Conservation (phyloP, 2,113 vertebrate genomes). For the Chloroceryle aenea region DNA sequence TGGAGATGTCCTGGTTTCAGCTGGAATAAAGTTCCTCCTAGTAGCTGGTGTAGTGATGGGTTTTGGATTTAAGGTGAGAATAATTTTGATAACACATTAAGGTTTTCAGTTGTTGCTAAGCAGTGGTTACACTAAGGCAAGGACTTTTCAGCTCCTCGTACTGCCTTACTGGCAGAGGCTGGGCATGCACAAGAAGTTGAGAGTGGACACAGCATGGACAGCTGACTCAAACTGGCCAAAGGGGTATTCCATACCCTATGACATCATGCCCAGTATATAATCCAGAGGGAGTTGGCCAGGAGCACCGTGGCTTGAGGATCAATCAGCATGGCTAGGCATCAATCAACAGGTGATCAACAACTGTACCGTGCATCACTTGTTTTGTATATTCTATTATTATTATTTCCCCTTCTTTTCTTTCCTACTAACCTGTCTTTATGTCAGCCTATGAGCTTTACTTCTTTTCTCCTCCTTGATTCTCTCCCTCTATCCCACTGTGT, state of each 20-base stretch:
- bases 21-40: neutral
- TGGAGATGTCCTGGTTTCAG: neutral
- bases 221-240: neutral
- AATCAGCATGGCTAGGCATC: neutral
- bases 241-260: neutral
- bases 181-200: neutral
- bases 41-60: neutral
- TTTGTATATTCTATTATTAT: neutral
- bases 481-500: neutral
- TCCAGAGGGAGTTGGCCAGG: too few species aligned
- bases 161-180: neutral
- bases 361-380: neutral
- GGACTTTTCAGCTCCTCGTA: neutral
- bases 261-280: neutral
- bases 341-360: neutral
- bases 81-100: neutral
- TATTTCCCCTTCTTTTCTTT: neutral
- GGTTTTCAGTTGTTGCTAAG: neutral
- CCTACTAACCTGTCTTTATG: neutral
- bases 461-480: neutral
- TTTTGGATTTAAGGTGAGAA: neutral
- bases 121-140: too few species aligned
- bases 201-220: neutral
- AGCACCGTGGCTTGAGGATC: neutral
- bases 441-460: neutral